Conservation (phyloP, 2,888 invertebrate genomes). For the Drosophila acutilabella region DNA sequence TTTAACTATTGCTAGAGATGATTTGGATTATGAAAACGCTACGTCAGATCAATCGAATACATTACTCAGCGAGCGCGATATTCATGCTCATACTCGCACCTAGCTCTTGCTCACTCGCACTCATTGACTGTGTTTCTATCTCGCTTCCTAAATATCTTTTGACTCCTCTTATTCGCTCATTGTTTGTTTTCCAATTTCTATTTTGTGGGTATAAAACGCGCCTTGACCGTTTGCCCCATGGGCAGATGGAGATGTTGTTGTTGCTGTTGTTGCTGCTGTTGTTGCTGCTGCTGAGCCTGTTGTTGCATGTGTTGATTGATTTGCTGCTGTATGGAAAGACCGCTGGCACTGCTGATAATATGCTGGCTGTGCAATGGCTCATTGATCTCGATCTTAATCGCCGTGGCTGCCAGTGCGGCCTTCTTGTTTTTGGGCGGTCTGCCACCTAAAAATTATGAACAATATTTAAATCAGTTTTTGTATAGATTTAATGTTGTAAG, state of each 20-base stretch:
- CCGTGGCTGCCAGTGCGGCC: slow-evolving; percentile 73
- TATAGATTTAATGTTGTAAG: too few species aligned
- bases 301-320: slow-evolving; percentile 83
- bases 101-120: slow-evolving; percentile 3
- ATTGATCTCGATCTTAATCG: slow-evolving; percentile 83
- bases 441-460: slow-evolving; percentile 71
- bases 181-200: slow-evolving; percentile 47
- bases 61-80: slow-evolving; percentile 13
- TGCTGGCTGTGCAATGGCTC: slow-evolving; percentile 83
- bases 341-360: slow-evolving; percentile 82
- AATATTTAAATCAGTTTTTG: too few species aligned
- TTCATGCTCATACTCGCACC: slow-evolving; percentile 15
- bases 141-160: slow-evolving; percentile 1
- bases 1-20: slow-evolving; percentile 43
- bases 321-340: slow-evolving; percentile 83
- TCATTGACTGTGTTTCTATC: slow-evolving; percentile 2
- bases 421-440: slow-evolving; percentile 85
- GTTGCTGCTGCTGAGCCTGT: slow-evolving; percentile 70
- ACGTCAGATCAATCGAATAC: slow-evolving; percentile 48
- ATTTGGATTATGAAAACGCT: slow-evolving; percentile 21
- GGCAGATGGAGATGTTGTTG: slow-evolving; percentile 78
- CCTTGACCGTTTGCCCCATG: slow-evolving; percentile 82
- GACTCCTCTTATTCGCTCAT: not conserved
- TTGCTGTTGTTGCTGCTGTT: slow-evolving; percentile 71
- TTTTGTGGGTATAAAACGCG: slow-evolving; percentile 84